Evolutionary conservation across 2,888 invertebrate species (phyloP), one percentile per base, ranked within the genome.

Genomic region (Lasioglossum oenotherae): DNA sequence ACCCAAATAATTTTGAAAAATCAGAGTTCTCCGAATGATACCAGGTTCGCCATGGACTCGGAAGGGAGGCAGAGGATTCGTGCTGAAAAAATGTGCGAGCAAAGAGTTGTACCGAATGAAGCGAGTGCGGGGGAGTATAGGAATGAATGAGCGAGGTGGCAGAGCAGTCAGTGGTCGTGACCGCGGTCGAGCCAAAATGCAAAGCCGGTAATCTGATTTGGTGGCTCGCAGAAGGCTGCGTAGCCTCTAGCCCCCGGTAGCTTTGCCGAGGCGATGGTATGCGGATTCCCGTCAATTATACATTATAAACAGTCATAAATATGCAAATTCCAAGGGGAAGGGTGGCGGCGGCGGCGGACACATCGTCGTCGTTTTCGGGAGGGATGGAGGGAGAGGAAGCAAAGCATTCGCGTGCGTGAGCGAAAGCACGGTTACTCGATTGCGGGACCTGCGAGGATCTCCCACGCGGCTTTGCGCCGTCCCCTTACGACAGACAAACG

Each of bases 291-390:
- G 92, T 92, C 92, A 92, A 92, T 92, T 92, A 92, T 93, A 92
- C 92, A 92, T 93, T 92, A 92, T 93, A 92, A 92, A 92, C 92
- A 92, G 92, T 92, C 89, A 92, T 92, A 92, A 92, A 90, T 92
- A 92, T 92, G 92, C 90, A 92, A 91, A 92, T 91, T 81, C 78
- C 27, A 57, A 44, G 78, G 71, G 82, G 74, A 46, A 4, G 60
- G 27, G 64, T 81, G 72, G 41, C 46, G 82, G 67, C 35, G 82
- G 67, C 78, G 76, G 57, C 44, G 73, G 27, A 60, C 60, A 14
- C 60, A 5, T 16, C 60, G 60, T 5, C 60, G 60, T 31, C 60
- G 60, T 53, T 53, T 53, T 53, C 53, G 23, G 23, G 53, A 60
- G 60, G 31, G n/a, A 10, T 10, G 53, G 53, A n/a, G 23, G 53